Evolutionary conservation across 2,113 vertebrate genomes (phyloP).

Genomic region (Nyctereutes procyonoides): DNA sequence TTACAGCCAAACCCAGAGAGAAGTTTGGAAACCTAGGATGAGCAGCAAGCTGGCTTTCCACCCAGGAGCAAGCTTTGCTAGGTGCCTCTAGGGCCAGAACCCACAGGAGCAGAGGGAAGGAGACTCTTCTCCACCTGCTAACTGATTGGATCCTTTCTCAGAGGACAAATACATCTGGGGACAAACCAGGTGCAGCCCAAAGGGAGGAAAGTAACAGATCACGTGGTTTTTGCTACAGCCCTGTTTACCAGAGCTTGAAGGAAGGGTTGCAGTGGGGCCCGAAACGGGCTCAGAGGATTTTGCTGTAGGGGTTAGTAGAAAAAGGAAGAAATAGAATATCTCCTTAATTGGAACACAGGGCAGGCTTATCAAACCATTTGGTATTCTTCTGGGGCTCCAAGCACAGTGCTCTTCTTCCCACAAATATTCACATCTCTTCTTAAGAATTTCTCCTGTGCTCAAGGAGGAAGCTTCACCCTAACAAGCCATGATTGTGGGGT

Average conservation of each 20-base stretch:
- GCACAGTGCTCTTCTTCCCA: background rate
- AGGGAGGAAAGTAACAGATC: conserved; percentile 57
- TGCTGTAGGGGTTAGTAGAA: background rate
- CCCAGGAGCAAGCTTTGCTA: background rate
- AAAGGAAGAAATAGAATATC: background rate
- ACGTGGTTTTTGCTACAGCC: background rate
- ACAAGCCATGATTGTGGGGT: background rate
- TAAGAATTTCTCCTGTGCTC: background rate
- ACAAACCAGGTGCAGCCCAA: conserved; percentile 67
- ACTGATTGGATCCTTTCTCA: conserved; percentile 63
- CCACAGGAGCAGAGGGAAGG: conserved; percentile 55
- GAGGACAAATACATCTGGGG: conserved; percentile 73
- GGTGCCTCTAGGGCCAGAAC: conserved; percentile 37
- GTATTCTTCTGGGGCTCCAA: conserved; percentile 5
- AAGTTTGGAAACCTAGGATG: background rate
- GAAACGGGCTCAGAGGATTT: background rate
- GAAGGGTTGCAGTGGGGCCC: background rate
- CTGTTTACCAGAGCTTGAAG: conserved; percentile 60
- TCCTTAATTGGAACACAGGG: background rate
- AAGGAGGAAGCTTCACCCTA: background rate
- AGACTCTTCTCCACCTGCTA: conserved; percentile 52
- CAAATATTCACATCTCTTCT: background rate
- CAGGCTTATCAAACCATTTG: background rate
- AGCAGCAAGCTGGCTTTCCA: background rate
- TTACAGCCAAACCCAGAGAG: background rate